Evolutionary conservation across 2,113 vertebrate genomes (phyloP).

Genomic region (Polyodon spathula): DNA sequence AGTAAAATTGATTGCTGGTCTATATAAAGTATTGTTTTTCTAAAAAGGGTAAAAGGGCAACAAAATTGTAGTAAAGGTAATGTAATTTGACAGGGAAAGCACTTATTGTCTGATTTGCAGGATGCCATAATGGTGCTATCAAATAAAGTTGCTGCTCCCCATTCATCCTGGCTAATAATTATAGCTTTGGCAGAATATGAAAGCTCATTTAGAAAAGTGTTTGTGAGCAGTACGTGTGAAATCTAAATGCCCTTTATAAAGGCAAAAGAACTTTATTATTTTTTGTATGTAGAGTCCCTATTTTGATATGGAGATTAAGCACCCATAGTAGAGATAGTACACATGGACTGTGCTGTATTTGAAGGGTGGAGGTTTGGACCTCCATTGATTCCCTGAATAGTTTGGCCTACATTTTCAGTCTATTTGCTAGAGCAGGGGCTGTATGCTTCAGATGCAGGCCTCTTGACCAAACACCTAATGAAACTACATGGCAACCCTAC

Average conservation of each 20-base stretch:
- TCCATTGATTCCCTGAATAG: no score
- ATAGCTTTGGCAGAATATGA: background rate
- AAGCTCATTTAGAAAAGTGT: background rate
- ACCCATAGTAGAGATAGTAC: no score
- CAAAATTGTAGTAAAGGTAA: slow-evolving; percentile 7
- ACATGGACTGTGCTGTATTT: no score
- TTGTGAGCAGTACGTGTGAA: background rate
- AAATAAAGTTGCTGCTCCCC: background rate
- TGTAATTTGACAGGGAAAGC: slow-evolving; percentile 2
- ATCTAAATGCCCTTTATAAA: no score
- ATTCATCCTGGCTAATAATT: background rate
- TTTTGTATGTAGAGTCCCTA: no score
- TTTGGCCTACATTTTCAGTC: background rate
- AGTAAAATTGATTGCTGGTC: slow-evolving; percentile 24
- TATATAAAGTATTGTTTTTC: slow-evolving; percentile 17
- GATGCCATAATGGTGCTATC: background rate
- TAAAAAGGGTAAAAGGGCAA: slow-evolving; percentile 6
- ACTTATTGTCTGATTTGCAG: slow-evolving; percentile 1
- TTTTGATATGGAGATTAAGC: no score
- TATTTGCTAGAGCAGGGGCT: slow-evolving; percentile 1
- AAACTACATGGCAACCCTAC: slow-evolving; percentile 16
- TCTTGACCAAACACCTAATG: slow-evolving; percentile 12
- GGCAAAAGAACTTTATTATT: no score
- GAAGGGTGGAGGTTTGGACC: no score
- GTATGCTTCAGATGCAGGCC: slow-evolving; percentile 8